Conservation (phyloP, 2,888 invertebrate species). For the Orgyia antiqua region DNA sequence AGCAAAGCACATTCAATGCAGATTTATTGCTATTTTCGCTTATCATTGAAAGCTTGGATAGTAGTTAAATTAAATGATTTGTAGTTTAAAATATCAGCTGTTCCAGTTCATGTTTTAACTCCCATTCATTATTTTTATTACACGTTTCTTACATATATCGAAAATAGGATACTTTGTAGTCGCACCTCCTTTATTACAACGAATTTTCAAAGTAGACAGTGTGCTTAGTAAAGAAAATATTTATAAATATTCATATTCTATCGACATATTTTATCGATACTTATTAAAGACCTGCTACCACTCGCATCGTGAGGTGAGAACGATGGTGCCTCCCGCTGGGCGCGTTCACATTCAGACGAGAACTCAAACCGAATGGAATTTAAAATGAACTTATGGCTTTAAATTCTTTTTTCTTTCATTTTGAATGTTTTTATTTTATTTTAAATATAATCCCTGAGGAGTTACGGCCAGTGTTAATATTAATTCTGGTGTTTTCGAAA, state of each 20-base stretch:
- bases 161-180: too few relatives aligned
- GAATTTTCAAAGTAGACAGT: too few relatives aligned
- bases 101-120: too few relatives aligned
- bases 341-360: constrained; percentile 64
- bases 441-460: constrained; percentile 49
- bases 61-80: too few relatives aligned
- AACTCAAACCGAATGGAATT: constrained; percentile 71
- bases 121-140: too few relatives aligned
- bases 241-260: constrained; percentile 75
- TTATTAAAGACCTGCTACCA: constrained; percentile 77
- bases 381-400: constrained; percentile 74
- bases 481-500: constrained; percentile 24
- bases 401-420: constrained; percentile 56
- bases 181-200: too few relatives aligned
- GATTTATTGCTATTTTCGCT: constrained; percentile 49
- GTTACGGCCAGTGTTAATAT: constrained; percentile 31
- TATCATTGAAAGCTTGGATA: too few relatives aligned
- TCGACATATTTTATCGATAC: constrained; percentile 76
- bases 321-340: constrained; percentile 75
- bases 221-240: constrained; percentile 63
- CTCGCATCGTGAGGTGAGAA: constrained; percentile 77
- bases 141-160: too few relatives aligned
- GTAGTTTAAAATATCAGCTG: too few relatives aligned
- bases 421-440: constrained; percentile 61
- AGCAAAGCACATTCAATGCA: constrained; percentile 40